Evolutionary conservation across 2,113 vertebrate genomes (phyloP).

Genomic region (Lepus americanus): DNA sequence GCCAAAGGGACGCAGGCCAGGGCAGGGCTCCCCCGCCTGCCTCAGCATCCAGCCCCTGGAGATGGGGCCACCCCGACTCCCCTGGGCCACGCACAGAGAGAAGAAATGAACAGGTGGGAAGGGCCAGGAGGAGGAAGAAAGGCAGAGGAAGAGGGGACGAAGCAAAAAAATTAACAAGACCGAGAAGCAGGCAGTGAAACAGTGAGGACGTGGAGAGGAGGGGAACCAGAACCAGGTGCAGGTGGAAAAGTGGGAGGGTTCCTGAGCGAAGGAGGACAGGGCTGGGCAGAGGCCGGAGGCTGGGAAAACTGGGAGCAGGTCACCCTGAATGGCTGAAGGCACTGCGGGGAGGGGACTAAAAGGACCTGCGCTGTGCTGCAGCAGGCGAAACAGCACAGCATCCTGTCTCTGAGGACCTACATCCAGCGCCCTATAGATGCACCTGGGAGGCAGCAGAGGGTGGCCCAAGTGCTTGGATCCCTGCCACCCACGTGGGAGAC

Average conservation of each 20-base stretch:
- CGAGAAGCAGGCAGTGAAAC: not conserved
- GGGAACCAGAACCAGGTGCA: not conserved
- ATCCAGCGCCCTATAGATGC: too few species aligned
- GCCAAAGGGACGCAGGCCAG: constrained; percentile 18
- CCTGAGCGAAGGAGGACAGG: not conserved
- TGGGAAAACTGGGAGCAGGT: not conserved
- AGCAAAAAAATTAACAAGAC: not conserved
- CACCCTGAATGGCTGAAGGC: not conserved
- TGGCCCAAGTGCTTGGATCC: too few species aligned
- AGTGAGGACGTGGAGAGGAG: not conserved
- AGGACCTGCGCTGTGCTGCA: too few species aligned
- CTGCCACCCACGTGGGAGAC: too few species aligned
- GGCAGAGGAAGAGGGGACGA: not conserved
- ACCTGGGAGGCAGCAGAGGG: too few species aligned
- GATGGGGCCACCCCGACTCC: not conserved
- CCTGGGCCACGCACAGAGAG: not conserved
- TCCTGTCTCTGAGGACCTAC: too few species aligned
- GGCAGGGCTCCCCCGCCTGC: not conserved
- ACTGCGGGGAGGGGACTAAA: not conserved
- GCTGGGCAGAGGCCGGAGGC: not conserved
- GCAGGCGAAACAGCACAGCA: too few species aligned
- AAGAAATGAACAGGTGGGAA: not conserved
- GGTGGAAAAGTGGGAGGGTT: not conserved
- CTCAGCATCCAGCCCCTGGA: not conserved
- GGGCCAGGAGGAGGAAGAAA: not conserved